Base-by-base conservation (phyloP, 2,888 invertebrate genomes). In the Colletes collaris region DNA sequence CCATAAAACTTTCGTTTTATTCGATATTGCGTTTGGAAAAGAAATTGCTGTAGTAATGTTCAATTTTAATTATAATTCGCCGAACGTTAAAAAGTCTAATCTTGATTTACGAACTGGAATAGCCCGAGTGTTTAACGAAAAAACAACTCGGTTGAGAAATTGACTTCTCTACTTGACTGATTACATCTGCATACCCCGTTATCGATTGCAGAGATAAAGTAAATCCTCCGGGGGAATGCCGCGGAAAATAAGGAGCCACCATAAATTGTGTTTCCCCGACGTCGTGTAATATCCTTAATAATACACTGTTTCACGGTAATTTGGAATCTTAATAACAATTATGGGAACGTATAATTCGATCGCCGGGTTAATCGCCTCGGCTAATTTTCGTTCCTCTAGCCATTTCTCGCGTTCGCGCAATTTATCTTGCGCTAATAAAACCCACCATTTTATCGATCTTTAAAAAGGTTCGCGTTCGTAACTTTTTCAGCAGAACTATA, bases 251-350 rank as follows among this genome's bases (percentile, higher is more conserved):
- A 76, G 74, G 58, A 59, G 69, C 27, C 69, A 67, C 58, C 66
- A 76, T 82, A 69, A 75, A 82, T 82, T 27, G 27, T 70, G 49
- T 52, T 62, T 63, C 68, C 59, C 69, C 49, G 27, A 52, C 52
- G 55, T 75, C 64, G 40, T 53, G 72, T 82, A 84, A 79, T 77
- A 55, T 65, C 77, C 40, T 65, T 69, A 65, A 76, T 84, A 82
- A 82, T 70, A 62, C 78, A 71, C 53, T 60, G 59, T 53, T 68
- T 63, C 58, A 50, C 37, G 70, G 66, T 73, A 85, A 87, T 85
- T 85, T 85, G 63, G 82, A 76, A 83, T 79, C 81, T 86, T 86
- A 88, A 88, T 87, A 83, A 86, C 83, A 81, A 82, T 88, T 86
- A 86, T 50, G 67, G 58, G 56, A 55, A 46, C 65, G 35, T 55